Evolutionary conservation across 2,888 invertebrate genomes (phyloP).

Genomic region (Napeogenes sylphis): DNA sequence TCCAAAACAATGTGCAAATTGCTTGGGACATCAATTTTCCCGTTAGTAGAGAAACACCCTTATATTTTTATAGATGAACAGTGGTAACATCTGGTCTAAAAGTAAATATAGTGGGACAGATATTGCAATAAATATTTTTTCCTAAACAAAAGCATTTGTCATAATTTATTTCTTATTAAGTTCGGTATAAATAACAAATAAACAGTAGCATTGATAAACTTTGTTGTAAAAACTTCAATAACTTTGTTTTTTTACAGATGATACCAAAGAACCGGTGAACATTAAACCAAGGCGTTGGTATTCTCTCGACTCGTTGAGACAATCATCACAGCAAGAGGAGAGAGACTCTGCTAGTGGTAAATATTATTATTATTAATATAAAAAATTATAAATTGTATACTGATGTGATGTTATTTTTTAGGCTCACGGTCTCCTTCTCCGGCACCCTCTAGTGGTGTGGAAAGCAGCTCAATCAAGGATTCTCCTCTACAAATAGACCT

Average conservation of each 20-base stretch:
- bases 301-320: conserved; percentile 67
- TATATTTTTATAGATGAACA: too few relatives aligned
- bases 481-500: conserved; percentile 90
- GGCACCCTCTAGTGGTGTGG: conserved; percentile 91
- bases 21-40: too few relatives aligned
- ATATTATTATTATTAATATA: conserved; percentile 21
- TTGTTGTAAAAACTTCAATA: too few relatives aligned
- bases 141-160: too few relatives aligned
- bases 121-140: too few relatives aligned
- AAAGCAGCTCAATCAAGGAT: conserved; percentile 87
- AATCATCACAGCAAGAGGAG: conserved; percentile 60
- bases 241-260: conserved; percentile 38
- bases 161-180: too few relatives aligned
- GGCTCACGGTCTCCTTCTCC: conserved; percentile 90
- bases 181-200: too few relatives aligned
- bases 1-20: too few relatives aligned
- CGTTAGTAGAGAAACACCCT: too few relatives aligned
- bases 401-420: conserved; percentile 38
- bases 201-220: too few relatives aligned
- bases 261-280: conserved; percentile 59
- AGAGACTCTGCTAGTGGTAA: conserved; percentile 71
- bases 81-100: too few relatives aligned
- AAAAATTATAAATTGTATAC: not conserved
- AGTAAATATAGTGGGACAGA: too few relatives aligned
- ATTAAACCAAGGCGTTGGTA: conserved; percentile 62